Conservation (phyloP, 1,140 invertebrate genomes). For the Lepidostoma basale region DNA sequence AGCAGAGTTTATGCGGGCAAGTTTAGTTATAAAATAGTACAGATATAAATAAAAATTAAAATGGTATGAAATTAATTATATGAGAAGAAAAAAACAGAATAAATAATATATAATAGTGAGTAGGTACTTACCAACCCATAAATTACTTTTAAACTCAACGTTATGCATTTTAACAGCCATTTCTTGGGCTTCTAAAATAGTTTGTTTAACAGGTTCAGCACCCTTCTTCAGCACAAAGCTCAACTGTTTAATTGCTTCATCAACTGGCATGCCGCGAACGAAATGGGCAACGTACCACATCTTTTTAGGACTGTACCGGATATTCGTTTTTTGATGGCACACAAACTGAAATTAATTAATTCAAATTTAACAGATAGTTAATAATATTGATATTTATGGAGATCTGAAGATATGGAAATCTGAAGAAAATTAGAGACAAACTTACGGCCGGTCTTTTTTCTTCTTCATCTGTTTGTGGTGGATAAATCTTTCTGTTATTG, state of each 20-base stretch:
- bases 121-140: constrained; percentile 95
- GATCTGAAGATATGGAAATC: background rate
- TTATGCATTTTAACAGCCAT: constrained; percentile 87
- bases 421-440: constrained; percentile 22
- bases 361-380: no score
- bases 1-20: background rate
- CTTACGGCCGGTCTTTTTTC: constrained; percentile 81
- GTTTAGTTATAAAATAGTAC: background rate
- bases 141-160: constrained; percentile 93
- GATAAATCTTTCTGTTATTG: constrained; percentile 79
- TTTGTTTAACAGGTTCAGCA: constrained; percentile 76
- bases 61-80: background rate
- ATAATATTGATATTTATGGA: no score
- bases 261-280: constrained; percentile 88
- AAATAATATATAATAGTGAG: no score
- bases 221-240: constrained; percentile 86
- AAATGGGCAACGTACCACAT: constrained; percentile 90
- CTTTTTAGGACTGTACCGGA: constrained; percentile 90
- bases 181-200: constrained; percentile 86
- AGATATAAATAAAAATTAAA: background rate
- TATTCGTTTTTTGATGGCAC: constrained; percentile 79
- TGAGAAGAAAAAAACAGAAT: background rate
- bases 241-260: constrained; percentile 92
- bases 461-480: constrained; percentile 77
- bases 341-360: constrained; percentile 88